phyloP scores from a whole-genome alignment of 2,113 vertebrate species.

The Pogonocichla stellata region DNA sequence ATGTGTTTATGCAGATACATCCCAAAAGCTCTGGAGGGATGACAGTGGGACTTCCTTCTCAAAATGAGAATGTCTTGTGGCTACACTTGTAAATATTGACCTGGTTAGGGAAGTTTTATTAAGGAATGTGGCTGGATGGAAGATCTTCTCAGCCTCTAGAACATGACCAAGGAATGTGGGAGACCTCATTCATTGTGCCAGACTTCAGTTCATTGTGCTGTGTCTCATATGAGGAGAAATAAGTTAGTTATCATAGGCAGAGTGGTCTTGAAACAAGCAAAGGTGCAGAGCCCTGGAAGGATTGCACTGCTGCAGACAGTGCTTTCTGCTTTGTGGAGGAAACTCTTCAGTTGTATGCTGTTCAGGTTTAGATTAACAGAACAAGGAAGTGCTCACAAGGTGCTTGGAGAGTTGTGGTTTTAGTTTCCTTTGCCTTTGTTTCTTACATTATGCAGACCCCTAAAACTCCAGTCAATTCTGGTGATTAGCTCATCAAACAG shows the following conservation, averaged over 20 bases:
- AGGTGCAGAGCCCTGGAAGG: not conserved
- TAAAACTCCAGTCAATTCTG: not conserved
- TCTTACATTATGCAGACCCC: not conserved
- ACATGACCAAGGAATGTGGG: not conserved
- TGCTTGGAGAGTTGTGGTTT: not conserved
- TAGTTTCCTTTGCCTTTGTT: not conserved
- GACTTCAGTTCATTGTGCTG: not conserved
- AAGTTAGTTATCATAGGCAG: not conserved
- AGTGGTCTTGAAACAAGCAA: not conserved
- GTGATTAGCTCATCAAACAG: not conserved
- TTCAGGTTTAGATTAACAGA: not conserved
- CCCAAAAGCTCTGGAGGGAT: not conserved
- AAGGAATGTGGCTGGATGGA: not conserved
- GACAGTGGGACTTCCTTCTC: not conserved
- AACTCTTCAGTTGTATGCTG: not conserved
- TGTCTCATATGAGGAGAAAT: not conserved
- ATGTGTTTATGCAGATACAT: not conserved
- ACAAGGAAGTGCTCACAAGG: not conserved
- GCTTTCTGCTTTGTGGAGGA: not conserved
- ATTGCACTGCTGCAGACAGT: not conserved
- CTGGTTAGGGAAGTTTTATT: not conserved
- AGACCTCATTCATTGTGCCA: not conserved
- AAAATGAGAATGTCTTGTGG: not conserved
- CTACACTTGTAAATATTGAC: rapidly evolving
- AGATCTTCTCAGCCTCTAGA: not conserved